Evolutionary conservation across 2,888 invertebrate genomes (phyloP), one percentile per base, ranked within the genome.

Genomic region (Yponomeuta sedellus): DNA sequence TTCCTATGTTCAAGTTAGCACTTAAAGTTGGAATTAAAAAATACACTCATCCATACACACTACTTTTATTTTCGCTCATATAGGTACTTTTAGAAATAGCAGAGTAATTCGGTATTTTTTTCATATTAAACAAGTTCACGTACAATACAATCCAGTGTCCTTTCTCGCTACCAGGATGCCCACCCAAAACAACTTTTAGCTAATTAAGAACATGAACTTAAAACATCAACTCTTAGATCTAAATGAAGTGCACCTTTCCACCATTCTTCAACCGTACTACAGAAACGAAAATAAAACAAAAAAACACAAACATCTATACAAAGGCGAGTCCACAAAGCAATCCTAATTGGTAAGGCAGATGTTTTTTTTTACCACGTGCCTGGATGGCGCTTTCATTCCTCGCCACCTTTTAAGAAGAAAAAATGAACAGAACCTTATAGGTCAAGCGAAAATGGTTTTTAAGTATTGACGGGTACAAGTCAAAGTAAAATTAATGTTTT

Each of bases 311-410:
- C 28, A 64, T 57, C 56, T 22, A 40, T 64, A 57, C 56, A 64
- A 56, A 64, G 34, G 28, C 57, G 25, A 16, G 59, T 57, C 19
- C 56, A 66, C 67, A 67, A 66, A 65, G 66, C 66, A 62, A 59
- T 65, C 71, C 77, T 82, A 82, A 83, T 84, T 82, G 80, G 73
- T 72, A 73, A 76, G 74, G 79, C 85, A 84, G 84, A 81, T 84
- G 86, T 75, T 67, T 74, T 71, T 74, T 70, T 71, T 71, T 70
- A 70, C 68, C 85, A 80, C 84, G 85, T 83, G 83, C 83, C 78
- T 52, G n/a, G n/a, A n/a, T n/a, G 73, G 74, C 74, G 75, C 77
- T 77, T 74, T 71, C 70, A 69, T 70, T 69, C 69, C 67, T 68
- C 44, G 70, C 69, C 70, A 68, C 64, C 64, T 64, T 52, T 44